Conservation (phyloP, 2,797 vertebrate genomes). For the Coranthus polyacanthus region DNA sequence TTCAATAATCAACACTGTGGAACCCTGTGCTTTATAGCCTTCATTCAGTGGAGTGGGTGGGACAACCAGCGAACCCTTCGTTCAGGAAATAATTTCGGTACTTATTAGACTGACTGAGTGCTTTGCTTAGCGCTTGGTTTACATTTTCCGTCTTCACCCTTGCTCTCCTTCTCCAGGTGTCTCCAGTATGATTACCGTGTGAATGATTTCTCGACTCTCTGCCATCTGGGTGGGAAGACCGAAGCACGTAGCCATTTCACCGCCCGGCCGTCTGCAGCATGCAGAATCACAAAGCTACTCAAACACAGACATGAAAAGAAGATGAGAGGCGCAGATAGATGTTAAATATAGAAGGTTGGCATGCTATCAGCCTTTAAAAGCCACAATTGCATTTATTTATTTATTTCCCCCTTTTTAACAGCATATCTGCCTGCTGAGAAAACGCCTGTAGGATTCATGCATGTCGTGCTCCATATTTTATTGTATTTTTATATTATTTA, state of each 20-base stretch:
- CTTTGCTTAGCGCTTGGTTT: constrained; percentile 51
- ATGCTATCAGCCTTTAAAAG: constrained; percentile 4
- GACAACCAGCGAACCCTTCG: constrained; percentile 18
- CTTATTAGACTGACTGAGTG: constrained; percentile 65
- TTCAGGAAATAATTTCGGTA: constrained; percentile 45
- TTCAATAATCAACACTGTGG: constrained; percentile 50
- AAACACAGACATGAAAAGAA: constrained; percentile 23
- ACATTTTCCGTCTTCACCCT: constrained; percentile 21
- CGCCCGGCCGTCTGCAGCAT: constrained; percentile 16
- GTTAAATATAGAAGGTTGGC: constrained; percentile 13
- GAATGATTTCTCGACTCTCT: constrained; percentile 59
- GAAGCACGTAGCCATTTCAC: constrained; percentile 15
- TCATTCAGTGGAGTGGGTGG: constrained; percentile 20
- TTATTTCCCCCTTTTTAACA: neutral
- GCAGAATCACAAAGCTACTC: constrained; percentile 18
- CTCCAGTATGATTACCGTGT: constrained; percentile 55
- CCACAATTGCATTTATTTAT: neutral
- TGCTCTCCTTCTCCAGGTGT: constrained; percentile 56
- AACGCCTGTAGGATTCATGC: neutral
- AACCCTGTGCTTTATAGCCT: constrained; percentile 27
- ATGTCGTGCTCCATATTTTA: neutral
- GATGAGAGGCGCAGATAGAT: constrained; percentile 27
- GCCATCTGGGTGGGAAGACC: constrained; percentile 60
- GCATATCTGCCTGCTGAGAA: neutral
- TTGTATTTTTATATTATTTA: no score